Percentiles rank a stretch among this genome's conserved stretches.
These are phyloP conservation scores for Thermophis baileyi DNA, from an alignment of 2,113 vertebrate genomes.

Conservation along the genomic window DNA sequence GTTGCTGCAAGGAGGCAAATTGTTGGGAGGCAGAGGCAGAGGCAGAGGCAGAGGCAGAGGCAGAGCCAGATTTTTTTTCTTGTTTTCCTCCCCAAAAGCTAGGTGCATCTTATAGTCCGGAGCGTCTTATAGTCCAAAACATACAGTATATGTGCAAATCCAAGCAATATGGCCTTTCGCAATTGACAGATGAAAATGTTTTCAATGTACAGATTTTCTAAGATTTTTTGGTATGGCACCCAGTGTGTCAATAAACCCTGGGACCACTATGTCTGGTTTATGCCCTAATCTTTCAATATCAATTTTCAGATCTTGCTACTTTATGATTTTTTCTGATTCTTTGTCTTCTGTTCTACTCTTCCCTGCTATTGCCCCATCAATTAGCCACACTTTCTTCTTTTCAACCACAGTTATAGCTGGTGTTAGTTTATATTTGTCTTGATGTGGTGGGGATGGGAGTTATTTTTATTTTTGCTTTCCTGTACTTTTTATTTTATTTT, in stretches of 20 bases:
- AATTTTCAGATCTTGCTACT: background rate
- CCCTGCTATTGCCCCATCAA: too few species aligned
- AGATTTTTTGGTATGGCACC: background rate
- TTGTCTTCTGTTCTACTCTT: background rate
- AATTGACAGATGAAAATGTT: background rate
- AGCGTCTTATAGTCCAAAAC: too few species aligned
- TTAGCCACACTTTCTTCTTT: background rate
- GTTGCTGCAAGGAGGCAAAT: too few species aligned
- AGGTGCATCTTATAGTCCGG: too few species aligned
- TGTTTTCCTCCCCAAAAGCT: too few species aligned
- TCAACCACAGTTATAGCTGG: background rate
- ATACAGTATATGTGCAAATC: too few species aligned
- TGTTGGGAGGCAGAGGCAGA: too few species aligned
- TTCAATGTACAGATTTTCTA: background rate
- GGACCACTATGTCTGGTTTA: background rate
- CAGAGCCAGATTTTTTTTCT: too few species aligned
- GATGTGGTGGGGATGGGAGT: too few species aligned
- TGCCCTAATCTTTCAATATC: background rate
- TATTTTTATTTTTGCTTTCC: too few species aligned
- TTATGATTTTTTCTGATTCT: background rate
- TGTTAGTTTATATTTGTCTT: too few species aligned
- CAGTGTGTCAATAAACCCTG: background rate
- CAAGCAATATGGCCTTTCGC: background rate
- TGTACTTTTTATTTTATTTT: background rate
- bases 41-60: too few species aligned